Conservation (phyloP, 2,888 invertebrate genomes). For the Mongoloraphidia duomilia region DNA sequence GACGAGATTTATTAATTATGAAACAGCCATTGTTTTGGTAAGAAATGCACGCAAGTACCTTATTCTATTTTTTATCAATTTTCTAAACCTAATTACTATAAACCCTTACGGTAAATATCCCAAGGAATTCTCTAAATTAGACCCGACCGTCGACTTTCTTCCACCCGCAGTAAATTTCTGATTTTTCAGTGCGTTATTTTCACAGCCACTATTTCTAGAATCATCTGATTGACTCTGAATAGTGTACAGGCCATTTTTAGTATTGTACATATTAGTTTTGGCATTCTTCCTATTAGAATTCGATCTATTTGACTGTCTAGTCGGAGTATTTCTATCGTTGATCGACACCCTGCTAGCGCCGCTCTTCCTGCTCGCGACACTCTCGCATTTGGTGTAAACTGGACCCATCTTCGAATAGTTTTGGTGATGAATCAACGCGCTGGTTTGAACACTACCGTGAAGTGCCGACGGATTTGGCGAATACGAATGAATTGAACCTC, state of each 20-base stretch:
- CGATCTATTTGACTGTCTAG: constrained; percentile 15
- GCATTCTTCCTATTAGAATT: constrained; percentile 6
- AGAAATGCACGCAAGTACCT: no score
- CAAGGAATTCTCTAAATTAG: constrained; percentile 45
- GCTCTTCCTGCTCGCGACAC: constrained; percentile 1
- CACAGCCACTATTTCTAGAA: constrained; percentile 18
- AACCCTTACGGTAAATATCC: constrained; percentile 42
- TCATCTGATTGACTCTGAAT: constrained; percentile 33
- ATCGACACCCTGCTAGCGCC: neutral
- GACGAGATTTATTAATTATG: no score
- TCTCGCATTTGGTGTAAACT: neutral
- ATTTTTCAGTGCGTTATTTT: neutral
- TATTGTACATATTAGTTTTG: constrained; percentile 24
- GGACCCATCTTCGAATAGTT: neutral
- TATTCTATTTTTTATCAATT: no score
- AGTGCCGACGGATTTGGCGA: neutral
- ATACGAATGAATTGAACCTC: neutral
- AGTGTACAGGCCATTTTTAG: constrained; percentile 30
- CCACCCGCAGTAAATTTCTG: constrained; percentile 6
- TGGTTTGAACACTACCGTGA: constrained; percentile 2
- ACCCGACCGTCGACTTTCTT: constrained; percentile 23
- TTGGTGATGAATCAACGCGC: constrained; percentile 3
- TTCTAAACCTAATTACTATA: neutral
- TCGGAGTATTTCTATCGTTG: constrained; percentile 10
- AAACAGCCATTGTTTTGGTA: no score